Evolutionary conservation across 2,113 vertebrate genomes (phyloP), one percentile per base, ranked within the genome.

Genomic region (Rhea americana): DNA sequence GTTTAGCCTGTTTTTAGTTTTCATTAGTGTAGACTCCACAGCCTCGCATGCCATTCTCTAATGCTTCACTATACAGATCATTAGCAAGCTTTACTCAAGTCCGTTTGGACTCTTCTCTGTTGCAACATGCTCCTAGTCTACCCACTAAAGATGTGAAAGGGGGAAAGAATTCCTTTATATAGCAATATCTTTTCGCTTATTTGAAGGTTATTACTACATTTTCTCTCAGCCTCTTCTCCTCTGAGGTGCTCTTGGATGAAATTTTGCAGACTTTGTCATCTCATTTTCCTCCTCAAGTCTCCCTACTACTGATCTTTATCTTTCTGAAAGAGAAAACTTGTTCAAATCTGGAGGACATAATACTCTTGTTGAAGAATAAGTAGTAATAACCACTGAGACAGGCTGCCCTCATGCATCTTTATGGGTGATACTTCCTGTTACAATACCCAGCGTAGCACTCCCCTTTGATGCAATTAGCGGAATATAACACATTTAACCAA

Each of bases 401-500:
- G 85, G 43, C 25, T 59, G 32, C 65, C 26, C 66, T 19, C 7
- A 21, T 62, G 41, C 9, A 48, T 7, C 65, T 35, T 84, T 84
- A 53, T 5, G 47, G n/a, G 16, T 12, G 84, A 51, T 37, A 43
- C 7, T 84, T 78, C 41, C 37, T 5, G 3, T 75, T 85, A 59
- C 11, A 11, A 14, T 66, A 2, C 5, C 0, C 5, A 43, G 7
- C 35, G 20, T 6, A 48, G 14, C 21, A 32, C 55, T 58, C 16
- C 39, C 22, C 22, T 65, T 45, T 8, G 6, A 7, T 82, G 41
- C 35, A 75, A 25, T 58, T 62, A 32, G 7, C 10, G 15, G 5
- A 39, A 39, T 8, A 18, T 9, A 76, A 73, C 39, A 68, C 30
- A 50, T 5, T 28, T 68, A 19, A 0, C 0, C 8, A 72, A 61